Evolutionary conservation across 1,140 invertebrate species (phyloP).

Genomic region (Hycleus phaleratus): DNA sequence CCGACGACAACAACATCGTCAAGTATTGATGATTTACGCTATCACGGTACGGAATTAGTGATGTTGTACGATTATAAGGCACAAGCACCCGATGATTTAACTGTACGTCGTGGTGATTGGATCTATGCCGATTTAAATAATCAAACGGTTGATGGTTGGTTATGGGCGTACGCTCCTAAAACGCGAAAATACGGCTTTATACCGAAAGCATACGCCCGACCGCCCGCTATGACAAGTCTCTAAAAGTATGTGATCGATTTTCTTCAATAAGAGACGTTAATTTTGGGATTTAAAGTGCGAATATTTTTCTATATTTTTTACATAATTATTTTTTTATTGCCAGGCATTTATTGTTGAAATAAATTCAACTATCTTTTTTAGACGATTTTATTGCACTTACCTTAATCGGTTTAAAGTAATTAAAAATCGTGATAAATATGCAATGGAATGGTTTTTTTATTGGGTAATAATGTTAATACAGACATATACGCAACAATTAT

Average conservation of each 20-base stretch:
- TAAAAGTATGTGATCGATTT: slow-evolving; percentile 3
- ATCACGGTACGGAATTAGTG: slow-evolving; percentile 82
- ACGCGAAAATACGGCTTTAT: slow-evolving; percentile 91
- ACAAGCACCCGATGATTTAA: slow-evolving; percentile 85
- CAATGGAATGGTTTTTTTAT: too few species aligned
- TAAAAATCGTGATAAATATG: too few species aligned
- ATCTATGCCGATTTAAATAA: slow-evolving; percentile 89
- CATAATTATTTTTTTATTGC: too few species aligned
- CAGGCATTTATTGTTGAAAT: too few species aligned
- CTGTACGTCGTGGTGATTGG: slow-evolving; percentile 84
- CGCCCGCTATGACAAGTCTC: slow-evolving; percentile 84
- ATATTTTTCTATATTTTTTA: too few species aligned
- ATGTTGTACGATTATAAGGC: slow-evolving; percentile 94
- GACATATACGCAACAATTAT: too few species aligned
- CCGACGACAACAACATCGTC: slow-evolving; percentile 28
- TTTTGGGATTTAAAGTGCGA: too few species aligned
- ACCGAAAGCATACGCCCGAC: slow-evolving; percentile 87
- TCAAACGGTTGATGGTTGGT: slow-evolving; percentile 89
- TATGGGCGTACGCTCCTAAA: slow-evolving; percentile 91
- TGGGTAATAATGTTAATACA: too few species aligned
- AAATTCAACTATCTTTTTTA: too few species aligned
- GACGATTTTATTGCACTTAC: too few species aligned
- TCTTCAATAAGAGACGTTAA: too few species aligned
- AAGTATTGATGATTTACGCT: slow-evolving; percentile 52
- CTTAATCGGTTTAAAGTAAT: too few species aligned